Conservation (phyloP, 2,797 vertebrate genomes). For the Epinephelus coioides region DNA sequence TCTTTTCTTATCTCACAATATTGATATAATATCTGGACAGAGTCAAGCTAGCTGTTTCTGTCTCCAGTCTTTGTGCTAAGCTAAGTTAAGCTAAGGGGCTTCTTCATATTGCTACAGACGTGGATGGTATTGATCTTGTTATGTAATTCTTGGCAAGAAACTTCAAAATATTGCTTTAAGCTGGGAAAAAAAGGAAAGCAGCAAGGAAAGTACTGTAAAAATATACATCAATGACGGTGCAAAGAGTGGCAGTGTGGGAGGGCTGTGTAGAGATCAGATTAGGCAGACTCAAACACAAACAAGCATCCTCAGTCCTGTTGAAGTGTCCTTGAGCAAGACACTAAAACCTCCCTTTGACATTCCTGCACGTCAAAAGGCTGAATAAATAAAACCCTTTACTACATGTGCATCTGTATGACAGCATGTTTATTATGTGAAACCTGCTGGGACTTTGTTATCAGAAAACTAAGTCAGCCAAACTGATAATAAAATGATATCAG, state of each 20-base stretch:
- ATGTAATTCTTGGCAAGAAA: not conserved
- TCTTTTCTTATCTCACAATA: no score
- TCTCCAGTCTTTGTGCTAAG: slow-evolving; percentile 14
- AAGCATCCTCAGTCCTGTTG: not conserved
- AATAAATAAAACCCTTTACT: not conserved
- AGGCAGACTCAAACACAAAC: not conserved
- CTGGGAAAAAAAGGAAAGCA: not conserved
- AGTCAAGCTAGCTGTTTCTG: not conserved
- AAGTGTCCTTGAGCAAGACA: slow-evolving; percentile 24
- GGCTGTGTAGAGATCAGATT: not conserved
- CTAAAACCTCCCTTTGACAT: slow-evolving; percentile 3
- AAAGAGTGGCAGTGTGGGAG: not conserved
- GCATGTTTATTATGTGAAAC: slow-evolving; percentile 13
- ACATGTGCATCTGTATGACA: not conserved
- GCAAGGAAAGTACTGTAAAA: not conserved
- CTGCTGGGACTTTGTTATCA: slow-evolving; percentile 34
- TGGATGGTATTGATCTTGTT: not conserved
- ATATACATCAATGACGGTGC: not conserved
- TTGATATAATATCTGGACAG: not conserved
- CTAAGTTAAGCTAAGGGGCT: not conserved
- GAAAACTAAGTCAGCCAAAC: slow-evolving; percentile 35
- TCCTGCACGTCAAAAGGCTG: slow-evolving; percentile 5
- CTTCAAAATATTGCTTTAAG: not conserved
- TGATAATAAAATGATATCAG: slow-evolving; percentile 61
- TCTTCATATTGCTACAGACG: not conserved